A percentile compares a stretch with the other conserved stretches of the same genome.
These are phyloP conservation scores for Lasioglossum zephyrum DNA, from an alignment of 2,888 invertebrate genomes.

Conservation along the genomic window DNA sequence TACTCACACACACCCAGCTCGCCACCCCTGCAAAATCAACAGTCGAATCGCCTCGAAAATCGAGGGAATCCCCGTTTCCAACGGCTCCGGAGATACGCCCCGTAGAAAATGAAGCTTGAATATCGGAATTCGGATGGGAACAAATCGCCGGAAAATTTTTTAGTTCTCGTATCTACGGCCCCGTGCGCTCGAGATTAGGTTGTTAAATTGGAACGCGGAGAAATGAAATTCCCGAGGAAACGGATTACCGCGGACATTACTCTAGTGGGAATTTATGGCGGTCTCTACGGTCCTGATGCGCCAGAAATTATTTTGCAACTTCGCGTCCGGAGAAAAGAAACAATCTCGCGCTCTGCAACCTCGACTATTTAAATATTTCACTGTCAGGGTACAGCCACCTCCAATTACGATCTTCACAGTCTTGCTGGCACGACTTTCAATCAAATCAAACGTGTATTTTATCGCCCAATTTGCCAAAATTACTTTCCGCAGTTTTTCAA, in stretches of 20 bases:
- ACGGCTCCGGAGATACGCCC: neutral
- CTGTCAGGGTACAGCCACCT: neutral
- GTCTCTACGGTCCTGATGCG: neutral
- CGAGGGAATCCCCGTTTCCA: neutral
- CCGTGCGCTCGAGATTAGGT: neutral
- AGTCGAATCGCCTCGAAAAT: conserved; percentile 6
- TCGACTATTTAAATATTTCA: neutral
- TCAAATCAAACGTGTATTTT: neutral
- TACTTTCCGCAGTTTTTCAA: too few relatives aligned
- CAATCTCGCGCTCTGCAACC: neutral
- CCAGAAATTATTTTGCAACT: conserved; percentile 3
- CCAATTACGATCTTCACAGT: neutral
- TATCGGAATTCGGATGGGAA: neutral
- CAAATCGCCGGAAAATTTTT: neutral
- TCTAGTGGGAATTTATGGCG: neutral
- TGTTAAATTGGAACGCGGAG: conserved; percentile 3
- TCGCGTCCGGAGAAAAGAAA: neutral
- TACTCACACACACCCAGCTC: neutral
- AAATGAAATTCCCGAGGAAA: conserved; percentile 16
- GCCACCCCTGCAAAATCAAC: neutral
- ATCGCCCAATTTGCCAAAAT: neutral
- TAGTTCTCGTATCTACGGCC: neutral
- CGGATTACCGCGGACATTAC: conserved; percentile 6
- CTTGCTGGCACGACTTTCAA: neutral
- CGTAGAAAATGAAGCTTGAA: neutral